These are phyloP conservation scores for Cyanoderma ruficeps DNA, from an alignment of 2,113 vertebrate genomes.

Conservation along the genomic window DNA sequence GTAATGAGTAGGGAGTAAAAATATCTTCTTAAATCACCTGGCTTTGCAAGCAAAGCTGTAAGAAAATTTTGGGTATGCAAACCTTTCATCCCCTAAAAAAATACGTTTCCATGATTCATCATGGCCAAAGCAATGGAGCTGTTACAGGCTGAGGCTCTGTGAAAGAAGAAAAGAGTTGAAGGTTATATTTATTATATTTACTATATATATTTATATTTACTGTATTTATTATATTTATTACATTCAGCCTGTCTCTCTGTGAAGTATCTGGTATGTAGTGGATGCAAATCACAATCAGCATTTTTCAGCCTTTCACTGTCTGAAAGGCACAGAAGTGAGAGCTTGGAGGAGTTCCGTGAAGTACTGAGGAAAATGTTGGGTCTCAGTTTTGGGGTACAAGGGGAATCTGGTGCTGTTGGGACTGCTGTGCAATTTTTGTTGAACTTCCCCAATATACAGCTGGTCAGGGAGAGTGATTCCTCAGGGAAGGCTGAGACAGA, in stretches of 20 bases:
- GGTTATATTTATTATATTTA: not conserved
- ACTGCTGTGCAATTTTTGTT: not conserved
- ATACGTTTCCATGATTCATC: not conserved
- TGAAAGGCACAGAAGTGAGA: not conserved
- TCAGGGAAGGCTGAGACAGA: accelerated
- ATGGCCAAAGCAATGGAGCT: not conserved
- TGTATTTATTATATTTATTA: not conserved
- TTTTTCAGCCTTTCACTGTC: not conserved
- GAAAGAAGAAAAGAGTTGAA: not conserved
- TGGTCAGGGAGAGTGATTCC: not conserved
- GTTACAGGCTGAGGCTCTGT: not conserved
- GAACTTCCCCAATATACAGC: not conserved
- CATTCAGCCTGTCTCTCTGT: accelerated
- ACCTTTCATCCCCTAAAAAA: not conserved
- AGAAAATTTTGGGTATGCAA: not conserved
- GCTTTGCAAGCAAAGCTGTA: not conserved
- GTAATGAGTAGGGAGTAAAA: not conserved
- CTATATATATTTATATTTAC: not conserved
- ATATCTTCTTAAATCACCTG: not conserved
- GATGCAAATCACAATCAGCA: not conserved
- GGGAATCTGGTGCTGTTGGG: not conserved
- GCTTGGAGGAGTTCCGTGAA: not conserved
- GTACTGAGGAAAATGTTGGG: not conserved
- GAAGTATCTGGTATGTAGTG: not conserved
- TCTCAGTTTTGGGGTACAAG: not conserved